Evolutionary conservation across 2,797 vertebrate genomes (phyloP), one percentile per base, ranked within the genome.

Genomic region (Taeniopygia guttata): DNA sequence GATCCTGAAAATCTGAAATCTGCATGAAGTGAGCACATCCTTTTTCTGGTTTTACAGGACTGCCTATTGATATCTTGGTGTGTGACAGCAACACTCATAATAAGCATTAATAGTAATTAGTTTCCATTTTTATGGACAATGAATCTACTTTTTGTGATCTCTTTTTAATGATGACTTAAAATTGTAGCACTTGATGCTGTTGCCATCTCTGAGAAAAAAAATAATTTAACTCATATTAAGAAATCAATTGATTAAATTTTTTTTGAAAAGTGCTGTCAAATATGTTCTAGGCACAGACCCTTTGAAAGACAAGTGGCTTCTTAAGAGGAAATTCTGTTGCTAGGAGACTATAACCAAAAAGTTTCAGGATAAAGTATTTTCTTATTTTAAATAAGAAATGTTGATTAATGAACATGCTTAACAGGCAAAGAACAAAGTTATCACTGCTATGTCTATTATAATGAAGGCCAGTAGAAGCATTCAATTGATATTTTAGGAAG

Each of bases 271-370:
- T 80, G 21, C 62, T 93, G 87, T 95, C 89, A 92, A n/a, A 91
- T 93, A 74, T 66, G n/a, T 87, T 94, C 64, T 83, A 93, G 62
- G 36, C 66, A 81, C 2, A 34, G 81, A 80, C 15, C 45, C 54
- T 92, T 92, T 95, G 93, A 96, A 93, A 95, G 92, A 90, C 81
- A 85, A 95, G 86, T 90, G 40, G 45, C 52, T 96, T 93, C 86
- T 95, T 87, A 82, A 81, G 70, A 90, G 55, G 85, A 95, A 87
- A 67, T 77, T 90, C 81, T 87, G 92, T 96, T 96, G 90, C 95
- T 95, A 95, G 90, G 94, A 92, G 36, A 96, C 90, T 19, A 52
- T 51, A 77, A 77, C 78, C 34, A 79, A 85, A 87, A 96, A 90
- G 81, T 93, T 90, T 89, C 93, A 89, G 54, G 56, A 94, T 77